Conservation (phyloP, 2,113 vertebrate genomes). For the Xenus cinereus region DNA sequence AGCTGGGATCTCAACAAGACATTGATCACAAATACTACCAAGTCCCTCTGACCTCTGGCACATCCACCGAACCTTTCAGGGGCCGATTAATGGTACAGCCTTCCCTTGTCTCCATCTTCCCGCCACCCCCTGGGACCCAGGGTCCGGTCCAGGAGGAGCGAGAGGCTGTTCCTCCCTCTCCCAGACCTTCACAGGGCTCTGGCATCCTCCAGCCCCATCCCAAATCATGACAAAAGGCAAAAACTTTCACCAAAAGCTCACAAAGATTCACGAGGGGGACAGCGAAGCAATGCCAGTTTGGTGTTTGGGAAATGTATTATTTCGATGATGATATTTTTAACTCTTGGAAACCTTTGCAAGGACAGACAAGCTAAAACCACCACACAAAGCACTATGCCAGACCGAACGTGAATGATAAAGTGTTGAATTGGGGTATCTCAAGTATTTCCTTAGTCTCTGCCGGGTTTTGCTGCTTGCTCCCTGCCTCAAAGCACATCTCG, state of each 20-base stretch:
- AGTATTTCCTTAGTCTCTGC: neutral
- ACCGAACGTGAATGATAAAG: rapidly evolving
- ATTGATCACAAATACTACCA: slow-evolving; percentile 42
- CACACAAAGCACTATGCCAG: neutral
- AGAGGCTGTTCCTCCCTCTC: neutral
- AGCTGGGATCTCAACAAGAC: slow-evolving; percentile 46
- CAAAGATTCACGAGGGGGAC: rapidly evolving
- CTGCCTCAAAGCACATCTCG: neutral
- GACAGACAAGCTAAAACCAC: neutral
- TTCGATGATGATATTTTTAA: neutral
- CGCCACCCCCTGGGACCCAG: neutral
- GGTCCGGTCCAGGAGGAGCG: neutral
- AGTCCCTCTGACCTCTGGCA: slow-evolving; percentile 36
- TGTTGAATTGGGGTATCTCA: neutral
- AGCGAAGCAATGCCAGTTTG: neutral
- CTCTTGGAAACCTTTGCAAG: neutral
- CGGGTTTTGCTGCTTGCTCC: neutral
- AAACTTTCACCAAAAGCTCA: neutral
- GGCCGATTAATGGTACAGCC: slow-evolving; percentile 10
- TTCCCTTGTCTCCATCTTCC: slow-evolving; percentile 9
- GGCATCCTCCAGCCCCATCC: neutral
- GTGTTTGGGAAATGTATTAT: neutral
- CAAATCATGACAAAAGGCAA: neutral
- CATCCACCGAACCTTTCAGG: neutral
- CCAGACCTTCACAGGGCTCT: neutral